A percentile compares a stretch with the other conserved stretches of the same genome.
These are phyloP conservation scores for Microtus agrestis DNA, from an alignment of 2,797 vertebrate species.

Conservation along the genomic window DNA sequence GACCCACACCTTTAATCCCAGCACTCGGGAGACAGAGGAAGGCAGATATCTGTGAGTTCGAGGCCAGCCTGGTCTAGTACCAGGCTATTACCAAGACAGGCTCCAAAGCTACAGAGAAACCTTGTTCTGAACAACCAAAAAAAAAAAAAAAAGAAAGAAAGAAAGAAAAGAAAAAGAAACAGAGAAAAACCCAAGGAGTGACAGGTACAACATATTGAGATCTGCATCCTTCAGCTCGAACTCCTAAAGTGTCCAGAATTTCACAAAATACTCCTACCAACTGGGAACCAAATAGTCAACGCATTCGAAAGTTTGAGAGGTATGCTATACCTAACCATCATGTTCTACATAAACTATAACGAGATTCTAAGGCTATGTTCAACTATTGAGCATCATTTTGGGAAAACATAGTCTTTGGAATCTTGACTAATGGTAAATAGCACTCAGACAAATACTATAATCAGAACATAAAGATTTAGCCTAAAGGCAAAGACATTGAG, in stretches of 20 bases:
- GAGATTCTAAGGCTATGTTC: neutral
- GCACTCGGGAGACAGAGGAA: too few species aligned
- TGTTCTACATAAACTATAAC: neutral
- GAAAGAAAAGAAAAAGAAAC: neutral
- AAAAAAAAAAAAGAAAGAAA: too few species aligned
- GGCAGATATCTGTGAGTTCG: too few species aligned
- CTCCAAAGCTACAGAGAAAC: too few species aligned
- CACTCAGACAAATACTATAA: neutral
- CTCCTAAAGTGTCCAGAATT: neutral
- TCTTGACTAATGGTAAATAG: neutral
- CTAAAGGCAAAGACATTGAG: neutral
- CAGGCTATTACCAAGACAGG: too few species aligned
- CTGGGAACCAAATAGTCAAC: neutral
- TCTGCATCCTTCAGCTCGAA: neutral
- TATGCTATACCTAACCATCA: neutral
- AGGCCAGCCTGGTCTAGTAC: too few species aligned
- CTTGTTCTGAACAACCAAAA: too few species aligned
- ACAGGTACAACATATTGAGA: neutral
- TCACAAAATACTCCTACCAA: neutral
- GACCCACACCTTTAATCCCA: too few species aligned
- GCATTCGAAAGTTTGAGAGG: neutral
- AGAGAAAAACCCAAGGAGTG: neutral
- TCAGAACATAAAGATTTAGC: neutral
- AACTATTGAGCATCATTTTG: neutral
- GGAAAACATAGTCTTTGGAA: neutral